Base-by-base conservation (phyloP, 1,140 invertebrate species). In the Brevipalpus yothersi region DNA sequence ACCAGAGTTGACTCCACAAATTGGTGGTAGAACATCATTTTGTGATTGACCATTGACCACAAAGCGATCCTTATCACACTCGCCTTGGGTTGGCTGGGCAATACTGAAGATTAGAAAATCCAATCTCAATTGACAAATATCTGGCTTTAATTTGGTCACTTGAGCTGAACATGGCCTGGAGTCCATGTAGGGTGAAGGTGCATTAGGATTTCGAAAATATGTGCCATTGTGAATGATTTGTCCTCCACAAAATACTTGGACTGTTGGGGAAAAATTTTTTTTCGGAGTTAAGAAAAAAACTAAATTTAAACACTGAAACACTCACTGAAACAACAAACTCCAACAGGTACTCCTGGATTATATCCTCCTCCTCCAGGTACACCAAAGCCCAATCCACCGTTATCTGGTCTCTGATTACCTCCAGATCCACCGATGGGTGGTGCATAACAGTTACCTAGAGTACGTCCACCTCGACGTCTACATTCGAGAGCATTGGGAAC, bases 181-280 rank as follows among this genome's bases (percentile, higher is more conserved):
- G 1, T 79, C 80, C 0, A 71, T 70, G 66, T 78, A 85, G 1
- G 75, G 67, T 11, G 78, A 76, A 1, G 83, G 84, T 72, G 83
- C 85, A 61, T 81, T 82, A 5, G 74, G 73, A 68, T 85, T 84
- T 9, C 85, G 82, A 66, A 87, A 87, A 67, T 85, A 85, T 0
- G 83, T 85, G 4, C 81, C 80, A 69, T 88, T 88, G 66, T 84
- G 79, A 13, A 75, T 72, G 0, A 81, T 81, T 4, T 77, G 77
- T 42, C 79, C 80, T 0, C 83, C 83, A 63, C 84, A 88, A 0
- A 79, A 78, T 5, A 61, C 60, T 40, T 61, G 60, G 39, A 41
- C 60, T 60, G 39, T 39, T 23, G 15, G 41, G 7, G 7, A 7
- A 47, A 47, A 47, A 47, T n/a, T 47, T n/a, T 47, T 47, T 47